Base-by-base conservation (phyloP, 2,888 invertebrate genomes). In the Phymatocera aterrima region DNA sequence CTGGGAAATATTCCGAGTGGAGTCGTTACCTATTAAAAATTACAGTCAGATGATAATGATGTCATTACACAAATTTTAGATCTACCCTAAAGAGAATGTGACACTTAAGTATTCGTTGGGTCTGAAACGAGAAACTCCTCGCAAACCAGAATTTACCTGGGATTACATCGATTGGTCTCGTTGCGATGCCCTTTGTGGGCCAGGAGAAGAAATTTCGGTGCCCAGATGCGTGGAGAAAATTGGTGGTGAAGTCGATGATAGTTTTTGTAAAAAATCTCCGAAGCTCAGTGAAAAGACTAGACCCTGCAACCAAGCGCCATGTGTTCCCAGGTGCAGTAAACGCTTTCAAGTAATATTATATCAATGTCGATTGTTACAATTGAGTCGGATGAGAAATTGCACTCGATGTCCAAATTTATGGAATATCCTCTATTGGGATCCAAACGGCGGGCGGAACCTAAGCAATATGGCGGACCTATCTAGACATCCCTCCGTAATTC, bases 111-210 rank as follows among this genome's bases (percentile, higher is more conserved):
- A 84, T 80, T 85, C 85, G 28, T 78, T 85, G 81, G 86, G 83
- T 24, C 61, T 85, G 65, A 85, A 81, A 75, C 81, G 82, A 34
- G 91, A 91, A 80, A 89, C 85, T 46, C 88, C 91, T 15, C 87
- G 92, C 43, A 87, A 85, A 60, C 91, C 91, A 0, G 88, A 88
- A 77, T 93, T 92, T 85, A 83, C 86, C 40, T 93, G 93, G 93
- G 89, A 91, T 74, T 91, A 90, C 81, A 85, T 91, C 51, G 91
- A 91, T 60, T 93, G 93, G 93, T 91, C 92, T 21, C 91, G 91
- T 75, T 93, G 93, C 83, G 92, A 91, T 8, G 90, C 91, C 3
- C 92, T 91, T 15, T 93, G 93, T 85, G 93, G 93, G 3, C 92
- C 92, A 81, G 93, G 93, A 84, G 89, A 85, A 61, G 86, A 90